Percentiles rank a stretch among this genome's conserved stretches.
These are phyloP conservation scores for Steatocranus sp. DNA, from an alignment of 2,797 vertebrate species.

Conservation along the genomic window DNA sequence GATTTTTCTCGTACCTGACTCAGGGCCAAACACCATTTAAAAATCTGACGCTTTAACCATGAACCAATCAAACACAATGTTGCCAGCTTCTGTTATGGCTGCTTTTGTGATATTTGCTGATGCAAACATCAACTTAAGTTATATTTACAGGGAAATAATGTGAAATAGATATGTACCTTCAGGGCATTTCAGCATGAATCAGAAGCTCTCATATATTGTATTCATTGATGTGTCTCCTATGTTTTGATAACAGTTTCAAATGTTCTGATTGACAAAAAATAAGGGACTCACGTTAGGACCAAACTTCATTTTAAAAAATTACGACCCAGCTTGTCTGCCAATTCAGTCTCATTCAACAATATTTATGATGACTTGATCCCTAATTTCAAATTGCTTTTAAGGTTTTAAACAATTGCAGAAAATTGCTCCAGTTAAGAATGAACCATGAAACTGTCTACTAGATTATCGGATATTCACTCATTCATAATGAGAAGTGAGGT, in stretches of 20 bases:
- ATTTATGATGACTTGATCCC: background rate
- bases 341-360: background rate
- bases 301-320: background rate
- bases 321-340: background rate
- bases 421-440: background rate
- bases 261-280: background rate
- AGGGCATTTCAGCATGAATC: background rate
- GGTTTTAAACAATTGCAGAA: background rate
- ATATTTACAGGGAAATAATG: background rate
- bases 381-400: background rate
- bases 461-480: background rate
- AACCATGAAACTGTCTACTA: background rate
- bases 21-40: background rate
- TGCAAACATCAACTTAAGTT: accelerated
- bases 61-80: background rate
- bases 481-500: background rate
- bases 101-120: background rate
- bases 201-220: background rate
- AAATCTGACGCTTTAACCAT: background rate
- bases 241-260: background rate
- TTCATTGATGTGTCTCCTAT: background rate
- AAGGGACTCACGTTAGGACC: background rate
- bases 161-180: background rate
- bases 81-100: background rate
- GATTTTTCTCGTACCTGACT: background rate